Base-by-base conservation (phyloP, 2,888 invertebrate species). In the Allygus modestus region DNA sequence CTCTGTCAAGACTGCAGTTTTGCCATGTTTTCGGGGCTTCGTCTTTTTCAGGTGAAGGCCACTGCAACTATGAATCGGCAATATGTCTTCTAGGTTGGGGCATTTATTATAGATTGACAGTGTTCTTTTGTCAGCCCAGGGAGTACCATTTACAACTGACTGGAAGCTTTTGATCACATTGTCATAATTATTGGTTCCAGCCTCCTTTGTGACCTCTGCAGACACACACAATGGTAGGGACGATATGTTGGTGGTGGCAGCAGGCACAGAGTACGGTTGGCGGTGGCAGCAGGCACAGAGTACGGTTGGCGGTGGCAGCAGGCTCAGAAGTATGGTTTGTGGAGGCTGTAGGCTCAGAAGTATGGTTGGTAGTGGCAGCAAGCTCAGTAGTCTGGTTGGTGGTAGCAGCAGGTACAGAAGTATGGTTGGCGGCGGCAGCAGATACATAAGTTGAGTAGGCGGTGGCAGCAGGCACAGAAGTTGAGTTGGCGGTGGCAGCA, bases 1-100 rank as follows among this genome's bases (percentile, higher is more conserved):
- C 33, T 85, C 85, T 15, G 51, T 85, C 58, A 85, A 65, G 31
- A 81, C 54, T 26, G 85, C 83, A 61, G 84, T 85, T 65, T 85
- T 84, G 43, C 85, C 73, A 26, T 58, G 83, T 31, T 84, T 85
- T 85, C 75, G 28, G 58, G 20, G 1, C 58, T 15, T 58, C 58
- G n/a, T n/a, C n/a, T 58, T 58, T 20, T 58, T 58, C 12, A 23
- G 20, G 2, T 58, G 58, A 58, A 58, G 58, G 58, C 58, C 58
- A 58, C 58, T 58, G 58, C 58, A 58, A 2, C 20, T 20, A 1
- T 33, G 81, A 69, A 85, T 85, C 0, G 65, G 85, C 23, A 46
- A 0, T 4, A 85, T 83, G 51, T 83, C 79, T 85, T 85, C 83
- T 69, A 77, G 77, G 5, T 69, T 58, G 7, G 58, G 58, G 58